phyloP scores from a whole-genome alignment of 2,888 invertebrate genomes.

The Athetis lepigone region DNA sequence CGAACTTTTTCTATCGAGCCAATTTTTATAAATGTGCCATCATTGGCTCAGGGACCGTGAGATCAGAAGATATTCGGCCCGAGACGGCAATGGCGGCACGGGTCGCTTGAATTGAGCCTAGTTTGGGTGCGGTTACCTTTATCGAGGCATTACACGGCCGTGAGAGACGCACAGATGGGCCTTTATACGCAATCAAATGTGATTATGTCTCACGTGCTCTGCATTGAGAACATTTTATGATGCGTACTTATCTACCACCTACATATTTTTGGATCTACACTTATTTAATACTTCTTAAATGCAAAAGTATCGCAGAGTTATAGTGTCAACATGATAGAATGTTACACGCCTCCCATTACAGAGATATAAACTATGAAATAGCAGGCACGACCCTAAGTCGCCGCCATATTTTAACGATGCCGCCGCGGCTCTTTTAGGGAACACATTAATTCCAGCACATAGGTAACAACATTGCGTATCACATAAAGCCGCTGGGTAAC shows the following conservation, averaged over 20 bases:
- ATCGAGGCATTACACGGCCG: slow-evolving; percentile 54
- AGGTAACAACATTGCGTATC: slow-evolving; percentile 25
- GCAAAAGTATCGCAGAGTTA: slow-evolving; percentile 11
- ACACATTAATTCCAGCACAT: slow-evolving; percentile 49
- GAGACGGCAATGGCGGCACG: slow-evolving; percentile 48
- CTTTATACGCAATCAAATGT: slow-evolving; percentile 59
- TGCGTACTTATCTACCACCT: background rate
- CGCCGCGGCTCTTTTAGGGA: slow-evolving; percentile 23
- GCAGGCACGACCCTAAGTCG: slow-evolving; percentile 13
- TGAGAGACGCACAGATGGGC: slow-evolving; percentile 56
- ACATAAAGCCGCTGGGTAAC: slow-evolving; percentile 31
- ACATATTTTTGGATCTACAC: slow-evolving; percentile 4
- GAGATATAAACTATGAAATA: slow-evolving; percentile 25
- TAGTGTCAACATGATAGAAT: slow-evolving; percentile 23
- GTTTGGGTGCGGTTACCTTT: slow-evolving; percentile 57
- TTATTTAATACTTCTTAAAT: slow-evolving; percentile 19
- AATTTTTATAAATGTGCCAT: slow-evolving; percentile 55
- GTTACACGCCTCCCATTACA: slow-evolving; percentile 26
- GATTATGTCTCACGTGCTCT: slow-evolving; percentile 50
- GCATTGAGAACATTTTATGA: slow-evolving; percentile 27
- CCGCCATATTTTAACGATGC: slow-evolving; percentile 49
- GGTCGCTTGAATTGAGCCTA: slow-evolving; percentile 56
- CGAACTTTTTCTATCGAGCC: slow-evolving; percentile 48
- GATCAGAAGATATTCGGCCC: slow-evolving; percentile 55
- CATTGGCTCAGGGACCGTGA: slow-evolving; percentile 51